phyloP scores from a whole-genome alignment of 2,888 invertebrate species.

The Orthosia incerta region DNA sequence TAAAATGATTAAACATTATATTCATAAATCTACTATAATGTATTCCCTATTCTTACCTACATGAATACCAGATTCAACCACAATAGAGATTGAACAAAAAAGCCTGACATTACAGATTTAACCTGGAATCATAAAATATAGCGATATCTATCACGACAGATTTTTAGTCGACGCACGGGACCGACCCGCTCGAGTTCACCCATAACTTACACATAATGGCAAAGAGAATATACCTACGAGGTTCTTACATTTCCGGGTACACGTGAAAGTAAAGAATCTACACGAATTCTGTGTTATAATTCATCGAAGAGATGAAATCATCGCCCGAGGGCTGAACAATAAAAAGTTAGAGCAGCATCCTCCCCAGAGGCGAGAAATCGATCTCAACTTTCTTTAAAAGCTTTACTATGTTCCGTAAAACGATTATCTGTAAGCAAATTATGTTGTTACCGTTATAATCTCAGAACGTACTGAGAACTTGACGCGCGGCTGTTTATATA shows the following conservation, averaged over 20 bases:
- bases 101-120: constrained; percentile 7
- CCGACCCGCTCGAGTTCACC: constrained; percentile 5
- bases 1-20: neutral
- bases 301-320: constrained; percentile 39
- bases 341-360: constrained; percentile 52
- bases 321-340: constrained; percentile 48
- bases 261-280: neutral
- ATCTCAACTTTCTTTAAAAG: constrained; percentile 59
- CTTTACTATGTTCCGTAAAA: constrained; percentile 61
- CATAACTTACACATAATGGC: constrained; percentile 41
- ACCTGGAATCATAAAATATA: constrained; percentile 50
- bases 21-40: neutral
- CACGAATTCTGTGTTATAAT: constrained; percentile 27
- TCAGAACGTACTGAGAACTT: neutral
- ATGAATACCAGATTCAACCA: neutral
- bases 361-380: constrained; percentile 28
- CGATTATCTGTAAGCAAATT: constrained; percentile 57
- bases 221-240: constrained; percentile 9
- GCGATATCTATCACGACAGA: constrained; percentile 33
- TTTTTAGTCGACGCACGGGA: constrained; percentile 23
- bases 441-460: constrained; percentile 41
- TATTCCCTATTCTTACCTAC: too few species aligned
- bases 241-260: constrained; percentile 9
- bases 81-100: constrained; percentile 16
- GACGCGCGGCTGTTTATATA: constrained; percentile 3